Evolutionary conservation across 2,888 invertebrate species (phyloP), one percentile per base, ranked within the genome.

Genomic region (Folsomia candida): DNA sequence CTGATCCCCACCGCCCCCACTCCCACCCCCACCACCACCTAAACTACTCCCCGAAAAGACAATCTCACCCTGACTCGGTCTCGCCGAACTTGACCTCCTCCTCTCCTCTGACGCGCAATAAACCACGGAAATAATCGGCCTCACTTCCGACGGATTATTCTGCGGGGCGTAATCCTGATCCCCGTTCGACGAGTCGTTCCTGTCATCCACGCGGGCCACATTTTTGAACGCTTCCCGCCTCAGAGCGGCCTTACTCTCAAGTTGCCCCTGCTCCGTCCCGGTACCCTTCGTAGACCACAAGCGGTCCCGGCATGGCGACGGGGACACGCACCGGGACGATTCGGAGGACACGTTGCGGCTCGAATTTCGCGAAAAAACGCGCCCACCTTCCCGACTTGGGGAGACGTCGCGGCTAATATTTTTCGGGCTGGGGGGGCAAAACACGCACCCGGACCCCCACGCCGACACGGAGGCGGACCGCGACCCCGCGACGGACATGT

Each of bases 391-490:
- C 27, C 80, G 63, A 71, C 79, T 80, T 1, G 80, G 80, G 24
- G 80, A 80, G 1, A 77, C 80, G 60, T 80, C 80, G 60, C 80
- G 69, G 11, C 77, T 77, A 47, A 79, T 76, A 67, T 78, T 80
- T 26, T 78, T 70, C 11, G 80, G 80, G 71, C 80, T 80, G 9
- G 80, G 79, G 26, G 80, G 80, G 74, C 79, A 79, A 66, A 80
- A 80, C 22, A 80, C 80, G 73, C 80, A 80, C 4, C 79, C 80
- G 22, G 80, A 80, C 27, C 80, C 80, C 80, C 80, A 80, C 20
- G 79, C 79, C 9, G 80, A 76, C 28, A 78, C 80, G n/a, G 74
- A 71, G 54, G 79, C 76, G 67, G 80, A 81, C 59, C 80, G 72
- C 69, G 78, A 78, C 25, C 80, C 80, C 6, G 80, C 79, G 59